Evolutionary conservation across 37 sponge, comb jelly and placozoan genomes (phyloP).

Genomic region (Eunapius fragilis): DNA sequence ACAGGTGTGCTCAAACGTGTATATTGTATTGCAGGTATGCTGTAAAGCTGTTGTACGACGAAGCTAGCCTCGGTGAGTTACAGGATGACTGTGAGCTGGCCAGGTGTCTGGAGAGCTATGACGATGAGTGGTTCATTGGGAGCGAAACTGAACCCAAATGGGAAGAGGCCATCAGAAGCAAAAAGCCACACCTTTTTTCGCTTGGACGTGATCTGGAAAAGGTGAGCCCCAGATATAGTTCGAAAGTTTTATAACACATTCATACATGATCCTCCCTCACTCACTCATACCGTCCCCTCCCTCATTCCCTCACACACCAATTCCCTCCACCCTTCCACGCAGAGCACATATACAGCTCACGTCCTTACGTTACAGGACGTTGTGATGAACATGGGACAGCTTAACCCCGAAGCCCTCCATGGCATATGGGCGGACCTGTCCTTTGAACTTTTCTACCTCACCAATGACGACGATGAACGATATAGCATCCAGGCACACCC

Average conservation of each 20-base stretch:
- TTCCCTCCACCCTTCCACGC: too few relatives aligned
- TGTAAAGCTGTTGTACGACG: conserved; percentile 87
- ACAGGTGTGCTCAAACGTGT: background rate
- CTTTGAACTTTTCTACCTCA: conserved; percentile 86
- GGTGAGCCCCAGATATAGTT: too few relatives aligned
- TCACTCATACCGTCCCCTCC: background rate
- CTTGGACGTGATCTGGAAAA: conserved; percentile 52
- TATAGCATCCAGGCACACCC: conserved; percentile 93
- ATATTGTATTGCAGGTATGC: conserved; percentile 52
- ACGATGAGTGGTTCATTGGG: conserved; percentile 69
- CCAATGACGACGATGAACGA: conserved; percentile 93
- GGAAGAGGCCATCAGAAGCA: conserved; percentile 29
- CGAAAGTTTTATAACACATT: too few relatives aligned
- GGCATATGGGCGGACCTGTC: conserved; percentile 76
- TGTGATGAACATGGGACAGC: conserved; percentile 67
- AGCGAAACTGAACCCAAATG: conserved; percentile 56
- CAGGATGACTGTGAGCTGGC: conserved; percentile 39
- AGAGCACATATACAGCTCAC: conserved; percentile 66
- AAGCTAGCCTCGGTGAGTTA: conserved; percentile 70
- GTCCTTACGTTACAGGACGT: conserved; percentile 67
- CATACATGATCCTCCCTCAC: too few relatives aligned
- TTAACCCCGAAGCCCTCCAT: conserved; percentile 62
- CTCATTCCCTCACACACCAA: conserved; percentile 1
- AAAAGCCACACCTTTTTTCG: conserved; percentile 71
- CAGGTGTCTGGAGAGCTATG: conserved; percentile 59